phyloP scores from a whole-genome alignment of 2,797 vertebrate species.

The Acanthis flammea region DNA sequence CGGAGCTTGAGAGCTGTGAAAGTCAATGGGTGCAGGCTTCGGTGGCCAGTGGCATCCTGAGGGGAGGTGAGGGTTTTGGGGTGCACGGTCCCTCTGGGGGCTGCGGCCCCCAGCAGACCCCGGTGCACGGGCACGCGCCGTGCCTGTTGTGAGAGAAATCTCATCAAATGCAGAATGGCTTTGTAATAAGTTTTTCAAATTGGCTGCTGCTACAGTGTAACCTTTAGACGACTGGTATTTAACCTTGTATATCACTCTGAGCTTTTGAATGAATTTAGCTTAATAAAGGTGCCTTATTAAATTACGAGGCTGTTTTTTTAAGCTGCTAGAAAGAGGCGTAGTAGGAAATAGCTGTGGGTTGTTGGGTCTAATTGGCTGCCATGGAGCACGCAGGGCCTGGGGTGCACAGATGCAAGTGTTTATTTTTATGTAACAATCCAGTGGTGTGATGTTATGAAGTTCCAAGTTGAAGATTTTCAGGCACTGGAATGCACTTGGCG shows the following conservation, averaged over 20 bases:
- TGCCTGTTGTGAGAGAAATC: conserved; percentile 34
- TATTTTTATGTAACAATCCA: neutral
- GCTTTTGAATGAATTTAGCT: conserved; percentile 56
- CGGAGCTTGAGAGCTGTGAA: accelerated
- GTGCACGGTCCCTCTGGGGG: neutral
- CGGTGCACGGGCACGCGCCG: neutral
- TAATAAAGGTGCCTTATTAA: conserved; percentile 65
- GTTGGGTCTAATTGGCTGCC: conserved; percentile 56
- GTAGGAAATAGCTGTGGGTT: conserved; percentile 61
- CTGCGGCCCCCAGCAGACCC: neutral
- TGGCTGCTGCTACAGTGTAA: conserved; percentile 47
- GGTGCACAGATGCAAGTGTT: neutral
- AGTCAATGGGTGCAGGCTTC: neutral
- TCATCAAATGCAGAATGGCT: conserved; percentile 60
- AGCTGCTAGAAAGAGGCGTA: neutral
- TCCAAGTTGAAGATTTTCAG: neutral
- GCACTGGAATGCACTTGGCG: neutral
- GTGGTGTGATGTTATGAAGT: neutral
- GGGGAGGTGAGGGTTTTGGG: neutral
- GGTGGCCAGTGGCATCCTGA: neutral
- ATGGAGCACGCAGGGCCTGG: neutral
- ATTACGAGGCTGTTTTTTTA: conserved; percentile 28
- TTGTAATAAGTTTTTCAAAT: conserved; percentile 69
- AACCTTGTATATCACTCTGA: conserved; percentile 67
- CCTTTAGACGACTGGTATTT: conserved; percentile 60